Percentiles rank a stretch among this genome's conserved stretches.
Evolutionary conservation across 2,113 vertebrate genomes (phyloP).

Genomic region (Aphelocoma coerulescens): DNA sequence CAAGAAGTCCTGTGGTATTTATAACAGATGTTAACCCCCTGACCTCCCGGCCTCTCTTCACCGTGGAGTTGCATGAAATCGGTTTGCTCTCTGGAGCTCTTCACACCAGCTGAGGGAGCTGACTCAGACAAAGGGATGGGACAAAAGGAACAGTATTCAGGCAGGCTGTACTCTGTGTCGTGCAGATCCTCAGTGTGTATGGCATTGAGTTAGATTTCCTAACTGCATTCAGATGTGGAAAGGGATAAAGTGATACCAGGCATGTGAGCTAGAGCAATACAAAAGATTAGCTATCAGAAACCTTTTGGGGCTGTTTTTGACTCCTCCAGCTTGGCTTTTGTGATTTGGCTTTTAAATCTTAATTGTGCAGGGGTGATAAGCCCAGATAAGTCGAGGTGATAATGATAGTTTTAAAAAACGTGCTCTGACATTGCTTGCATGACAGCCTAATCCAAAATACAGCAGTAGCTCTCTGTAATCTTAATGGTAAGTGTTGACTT

Average conservation of each 20-base stretch:
- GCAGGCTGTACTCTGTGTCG: neutral
- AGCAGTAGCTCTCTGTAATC: neutral
- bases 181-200: neutral
- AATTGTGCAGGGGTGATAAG: neutral
- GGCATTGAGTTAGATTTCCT: neutral
- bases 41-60: neutral
- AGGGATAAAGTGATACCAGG: neutral
- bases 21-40: slow-evolving; percentile 23
- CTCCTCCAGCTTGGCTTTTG: neutral
- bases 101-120: neutral
- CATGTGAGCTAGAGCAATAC: neutral
- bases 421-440: neutral
- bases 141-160: neutral
- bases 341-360: neutral
- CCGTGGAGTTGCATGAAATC: neutral
- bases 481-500: neutral
- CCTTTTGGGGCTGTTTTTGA: neutral
- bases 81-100: neutral
- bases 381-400: neutral
- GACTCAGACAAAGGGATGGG: neutral
- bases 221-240: neutral
- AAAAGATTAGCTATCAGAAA: neutral
- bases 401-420: neutral
- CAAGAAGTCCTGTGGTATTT: neutral
- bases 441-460: neutral